These are phyloP conservation scores for Ephydatia muelleri DNA, from an alignment of 37 sponge, comb jelly and placozoan genomes.

Conservation along the genomic window DNA sequence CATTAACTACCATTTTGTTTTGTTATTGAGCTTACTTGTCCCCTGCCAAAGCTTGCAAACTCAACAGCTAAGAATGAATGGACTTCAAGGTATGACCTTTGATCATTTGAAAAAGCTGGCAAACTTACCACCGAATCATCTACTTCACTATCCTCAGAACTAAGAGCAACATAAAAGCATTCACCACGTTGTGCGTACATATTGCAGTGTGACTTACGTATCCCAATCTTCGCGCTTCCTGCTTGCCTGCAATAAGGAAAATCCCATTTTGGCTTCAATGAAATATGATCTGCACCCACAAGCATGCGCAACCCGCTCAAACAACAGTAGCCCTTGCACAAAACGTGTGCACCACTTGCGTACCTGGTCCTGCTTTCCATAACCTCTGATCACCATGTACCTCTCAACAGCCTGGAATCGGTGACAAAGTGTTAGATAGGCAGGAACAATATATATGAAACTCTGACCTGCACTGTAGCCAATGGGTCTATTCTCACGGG, in stretches of 20 bases:
- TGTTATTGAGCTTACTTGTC: conserved; percentile 2
- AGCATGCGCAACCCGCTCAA: no score
- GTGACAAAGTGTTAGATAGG: no score
- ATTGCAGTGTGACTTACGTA: background rate
- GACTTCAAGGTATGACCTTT: background rate
- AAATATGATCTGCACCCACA: background rate
- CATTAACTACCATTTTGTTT: background rate
- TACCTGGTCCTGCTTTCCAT: conserved; percentile 56
- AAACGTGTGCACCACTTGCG: background rate
- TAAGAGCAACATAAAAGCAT: background rate
- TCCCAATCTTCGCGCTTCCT: background rate
- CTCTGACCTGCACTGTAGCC: conserved; percentile 84
- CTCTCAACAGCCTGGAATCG: conserved; percentile 79
- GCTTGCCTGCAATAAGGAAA: background rate
- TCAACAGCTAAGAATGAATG: background rate
- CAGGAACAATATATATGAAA: no score
- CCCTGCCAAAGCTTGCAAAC: background rate
- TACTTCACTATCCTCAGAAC: conserved; percentile 67
- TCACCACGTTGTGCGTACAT: background rate
- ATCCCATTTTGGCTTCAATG: background rate
- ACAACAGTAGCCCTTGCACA: background rate
- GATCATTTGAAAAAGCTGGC: no score
- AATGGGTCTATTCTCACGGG: conserved; percentile 92
- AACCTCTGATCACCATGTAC: conserved; percentile 77
- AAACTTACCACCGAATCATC: conserved; percentile 70